Percentiles rank a stretch among this genome's conserved stretches.
Conservation (phyloP, 2,113 vertebrate species). For the Nicator chloris region DNA sequence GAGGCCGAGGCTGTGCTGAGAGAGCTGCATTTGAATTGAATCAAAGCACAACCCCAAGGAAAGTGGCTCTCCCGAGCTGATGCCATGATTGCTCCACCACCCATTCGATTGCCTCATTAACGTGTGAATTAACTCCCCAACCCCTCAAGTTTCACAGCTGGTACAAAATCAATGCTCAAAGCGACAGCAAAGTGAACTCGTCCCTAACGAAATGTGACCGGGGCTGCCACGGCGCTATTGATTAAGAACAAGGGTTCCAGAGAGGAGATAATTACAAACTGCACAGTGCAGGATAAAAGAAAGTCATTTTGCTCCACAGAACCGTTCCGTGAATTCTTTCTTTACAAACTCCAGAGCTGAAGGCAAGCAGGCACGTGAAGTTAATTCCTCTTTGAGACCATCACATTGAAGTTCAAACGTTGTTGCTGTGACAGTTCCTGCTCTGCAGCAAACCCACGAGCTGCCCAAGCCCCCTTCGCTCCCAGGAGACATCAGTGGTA, state of each 20-base stretch:
- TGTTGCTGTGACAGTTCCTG: background rate
- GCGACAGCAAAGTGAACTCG: slow-evolving; percentile 18
- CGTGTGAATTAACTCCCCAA: slow-evolving; percentile 69
- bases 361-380: background rate
- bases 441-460: background rate
- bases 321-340: background rate
- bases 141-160: slow-evolving; percentile 30
- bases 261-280: slow-evolving; percentile 64
- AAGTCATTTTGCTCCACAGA: slow-evolving; percentile 15
- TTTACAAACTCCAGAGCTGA: background rate
- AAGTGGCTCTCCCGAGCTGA: slow-evolving; percentile 49
- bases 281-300: background rate
- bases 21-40: background rate
- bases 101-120: slow-evolving; percentile 69
- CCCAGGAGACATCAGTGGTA: background rate
- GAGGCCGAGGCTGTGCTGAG: background rate
- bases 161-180: slow-evolving; percentile 70
- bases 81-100: slow-evolving; percentile 55
- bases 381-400: background rate
- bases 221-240: slow-evolving; percentile 50
- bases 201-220: background rate
- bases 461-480: background rate
- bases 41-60: background rate
- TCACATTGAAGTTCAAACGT: background rate
- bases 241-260: slow-evolving; percentile 58